Conservation (phyloP, 1,140 invertebrate genomes). For the Orchesella cincta region DNA sequence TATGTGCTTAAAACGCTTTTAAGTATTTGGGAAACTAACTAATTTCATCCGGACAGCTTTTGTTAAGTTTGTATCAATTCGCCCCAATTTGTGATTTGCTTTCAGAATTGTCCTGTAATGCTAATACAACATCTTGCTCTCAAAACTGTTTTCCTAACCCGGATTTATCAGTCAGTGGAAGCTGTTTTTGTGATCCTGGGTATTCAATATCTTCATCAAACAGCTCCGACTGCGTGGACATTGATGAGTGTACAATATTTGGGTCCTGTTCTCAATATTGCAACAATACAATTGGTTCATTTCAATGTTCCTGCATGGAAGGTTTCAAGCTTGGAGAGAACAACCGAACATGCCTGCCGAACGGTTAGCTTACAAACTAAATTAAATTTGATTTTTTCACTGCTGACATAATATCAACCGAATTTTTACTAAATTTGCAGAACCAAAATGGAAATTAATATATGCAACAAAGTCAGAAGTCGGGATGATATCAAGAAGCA, state of each 20-base stretch:
- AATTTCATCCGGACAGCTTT: no score
- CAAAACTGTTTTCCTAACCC: slow-evolving; percentile 32
- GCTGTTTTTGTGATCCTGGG: slow-evolving; percentile 38
- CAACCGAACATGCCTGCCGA: slow-evolving; percentile 39
- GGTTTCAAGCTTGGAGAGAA: slow-evolving; percentile 60
- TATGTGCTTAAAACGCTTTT: slow-evolving; percentile 52
- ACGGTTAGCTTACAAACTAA: slow-evolving; percentile 30
- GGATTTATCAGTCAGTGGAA: slow-evolving; percentile 15
- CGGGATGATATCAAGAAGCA: background rate
- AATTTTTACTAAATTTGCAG: background rate
- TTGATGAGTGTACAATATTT: slow-evolving; percentile 67
- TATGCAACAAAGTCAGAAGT: background rate
- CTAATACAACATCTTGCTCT: slow-evolving; percentile 11
- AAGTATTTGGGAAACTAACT: no score
- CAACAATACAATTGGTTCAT: slow-evolving; percentile 76
- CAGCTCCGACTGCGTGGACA: slow-evolving; percentile 53
- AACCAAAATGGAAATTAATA: background rate
- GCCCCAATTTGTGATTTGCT: background rate
- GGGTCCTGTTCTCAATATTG: slow-evolving; percentile 82
- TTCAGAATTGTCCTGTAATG: background rate
- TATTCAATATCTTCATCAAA: slow-evolving; percentile 18
- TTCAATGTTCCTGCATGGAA: slow-evolving; percentile 72
- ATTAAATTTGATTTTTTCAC: background rate
- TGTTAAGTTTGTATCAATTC: no score
- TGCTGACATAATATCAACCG: background rate